Evolutionary conservation across 2,797 vertebrate genomes (phyloP).

Genomic region (Anniella stebbinsi): DNA sequence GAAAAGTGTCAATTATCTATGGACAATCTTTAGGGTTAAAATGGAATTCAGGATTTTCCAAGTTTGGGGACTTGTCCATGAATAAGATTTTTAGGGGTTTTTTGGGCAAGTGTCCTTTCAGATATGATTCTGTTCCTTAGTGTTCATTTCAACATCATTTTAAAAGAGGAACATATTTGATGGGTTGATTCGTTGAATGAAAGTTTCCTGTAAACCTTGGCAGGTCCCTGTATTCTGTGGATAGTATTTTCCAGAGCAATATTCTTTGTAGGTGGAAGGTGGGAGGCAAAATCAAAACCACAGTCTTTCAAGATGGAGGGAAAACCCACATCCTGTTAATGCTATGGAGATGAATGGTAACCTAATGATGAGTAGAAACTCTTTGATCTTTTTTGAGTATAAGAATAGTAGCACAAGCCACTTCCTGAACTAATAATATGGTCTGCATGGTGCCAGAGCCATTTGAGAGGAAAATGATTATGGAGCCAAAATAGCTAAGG

Average conservation of each 20-base stretch:
- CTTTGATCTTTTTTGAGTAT: not conserved
- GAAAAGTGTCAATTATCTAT: not conserved
- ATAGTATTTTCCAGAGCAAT: not conserved
- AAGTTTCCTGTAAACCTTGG: conserved; percentile 13
- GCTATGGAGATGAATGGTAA: not conserved
- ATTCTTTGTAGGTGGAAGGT: not conserved
- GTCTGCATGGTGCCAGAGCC: not conserved
- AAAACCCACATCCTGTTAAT: not conserved
- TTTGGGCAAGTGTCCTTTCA: not conserved
- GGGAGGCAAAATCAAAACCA: conserved; percentile 7
- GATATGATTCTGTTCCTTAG: not conserved
- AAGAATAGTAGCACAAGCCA: not conserved
- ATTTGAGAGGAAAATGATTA: not conserved
- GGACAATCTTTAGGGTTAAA: not conserved
- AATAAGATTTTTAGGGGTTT: not conserved
- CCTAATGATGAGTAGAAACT: not conserved
- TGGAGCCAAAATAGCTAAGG: conserved; percentile 1
- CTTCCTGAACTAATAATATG: not conserved
- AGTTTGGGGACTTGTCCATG: not conserved
- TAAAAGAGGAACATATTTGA: conserved; percentile 37
- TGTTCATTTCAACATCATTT: not conserved
- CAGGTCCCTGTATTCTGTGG: not conserved
- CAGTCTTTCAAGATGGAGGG: not conserved
- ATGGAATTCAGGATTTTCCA: not conserved
- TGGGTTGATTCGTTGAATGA: conserved; percentile 17